Evolutionary conservation across 2,113 vertebrate genomes (phyloP).

Genomic region (Engraulis encrasicolus): DNA sequence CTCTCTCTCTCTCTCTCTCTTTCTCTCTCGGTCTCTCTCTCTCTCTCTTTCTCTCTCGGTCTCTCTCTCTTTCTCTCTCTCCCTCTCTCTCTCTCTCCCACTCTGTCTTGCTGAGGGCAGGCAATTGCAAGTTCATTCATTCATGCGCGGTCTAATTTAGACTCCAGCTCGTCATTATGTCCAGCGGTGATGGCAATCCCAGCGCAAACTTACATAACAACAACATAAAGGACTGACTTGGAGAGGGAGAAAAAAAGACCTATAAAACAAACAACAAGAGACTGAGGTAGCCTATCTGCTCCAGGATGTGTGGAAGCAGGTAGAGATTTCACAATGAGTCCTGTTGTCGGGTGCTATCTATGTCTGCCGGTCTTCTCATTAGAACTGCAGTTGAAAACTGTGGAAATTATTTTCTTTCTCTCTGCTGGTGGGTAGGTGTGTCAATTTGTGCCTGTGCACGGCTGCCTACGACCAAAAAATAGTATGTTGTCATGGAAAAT

Average conservation of each 20-base stretch:
- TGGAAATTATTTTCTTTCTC: neutral
- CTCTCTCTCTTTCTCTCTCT: too few relatives aligned
- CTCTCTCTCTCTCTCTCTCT: too few relatives aligned
- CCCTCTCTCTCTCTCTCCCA: too few relatives aligned
- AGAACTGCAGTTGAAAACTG: neutral
- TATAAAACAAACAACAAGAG: neutral
- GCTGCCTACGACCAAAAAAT: too few relatives aligned
- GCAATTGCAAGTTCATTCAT: constrained; percentile 26
- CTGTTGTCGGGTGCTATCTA: neutral
- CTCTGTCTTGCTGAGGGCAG: constrained; percentile 31
- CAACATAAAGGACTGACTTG: neutral
- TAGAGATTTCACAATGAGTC: neutral
- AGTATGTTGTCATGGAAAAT: neutral
- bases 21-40: too few relatives aligned
- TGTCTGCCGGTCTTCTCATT: neutral
- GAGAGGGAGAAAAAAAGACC: too few relatives aligned
- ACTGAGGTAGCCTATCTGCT: too few relatives aligned
- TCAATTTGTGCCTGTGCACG: too few relatives aligned
- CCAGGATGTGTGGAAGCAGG: neutral
- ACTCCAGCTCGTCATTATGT: constrained; percentile 40
- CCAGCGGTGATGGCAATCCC: constrained; percentile 23
- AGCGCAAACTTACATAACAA: constrained; percentile 41
- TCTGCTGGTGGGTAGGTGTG: too few relatives aligned
- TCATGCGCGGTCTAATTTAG: constrained; percentile 37
- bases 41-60: too few relatives aligned